Conservation (phyloP, 2,888 invertebrate genomes). For the Lamellibrachia columna region DNA sequence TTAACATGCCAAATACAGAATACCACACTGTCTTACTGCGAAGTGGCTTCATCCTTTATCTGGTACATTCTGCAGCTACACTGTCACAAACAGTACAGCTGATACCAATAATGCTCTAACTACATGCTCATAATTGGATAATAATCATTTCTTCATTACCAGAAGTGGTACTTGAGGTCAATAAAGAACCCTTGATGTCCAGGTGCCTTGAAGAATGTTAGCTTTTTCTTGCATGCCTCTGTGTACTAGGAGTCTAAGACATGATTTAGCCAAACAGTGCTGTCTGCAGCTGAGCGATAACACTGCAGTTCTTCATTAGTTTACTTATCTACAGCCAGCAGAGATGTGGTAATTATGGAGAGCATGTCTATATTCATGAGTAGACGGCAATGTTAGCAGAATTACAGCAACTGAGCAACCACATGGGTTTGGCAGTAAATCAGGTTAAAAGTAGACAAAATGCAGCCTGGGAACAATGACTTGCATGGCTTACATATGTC, state of each 20-base stretch:
- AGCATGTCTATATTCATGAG: constrained; percentile 16
- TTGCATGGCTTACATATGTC: not conserved
- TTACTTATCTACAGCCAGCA: constrained; percentile 3
- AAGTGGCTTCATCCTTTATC: not conserved
- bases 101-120: not conserved
- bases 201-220: not conserved
- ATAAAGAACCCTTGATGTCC: not conserved
- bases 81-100: not conserved
- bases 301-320: constrained; percentile 1
- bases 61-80: not conserved
- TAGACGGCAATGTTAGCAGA: not conserved
- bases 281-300: constrained; percentile 6
- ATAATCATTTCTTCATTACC: not conserved
- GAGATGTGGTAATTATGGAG: not conserved
- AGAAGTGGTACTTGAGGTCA: not conserved
- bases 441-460: not conserved
- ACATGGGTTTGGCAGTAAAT: not conserved
- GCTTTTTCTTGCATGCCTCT: not conserved
- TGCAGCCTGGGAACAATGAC: not conserved
- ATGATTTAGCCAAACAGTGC: not conserved
- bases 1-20: not conserved
- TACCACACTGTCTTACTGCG: not conserved
- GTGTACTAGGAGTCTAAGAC: not conserved
- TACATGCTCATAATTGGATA: not conserved
- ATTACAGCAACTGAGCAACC: not conserved